Percentiles rank a stretch among this genome's conserved stretches.
phyloP scores from a whole-genome alignment of 2,888 invertebrate species.

The Caenorhabditis sp. region DNA sequence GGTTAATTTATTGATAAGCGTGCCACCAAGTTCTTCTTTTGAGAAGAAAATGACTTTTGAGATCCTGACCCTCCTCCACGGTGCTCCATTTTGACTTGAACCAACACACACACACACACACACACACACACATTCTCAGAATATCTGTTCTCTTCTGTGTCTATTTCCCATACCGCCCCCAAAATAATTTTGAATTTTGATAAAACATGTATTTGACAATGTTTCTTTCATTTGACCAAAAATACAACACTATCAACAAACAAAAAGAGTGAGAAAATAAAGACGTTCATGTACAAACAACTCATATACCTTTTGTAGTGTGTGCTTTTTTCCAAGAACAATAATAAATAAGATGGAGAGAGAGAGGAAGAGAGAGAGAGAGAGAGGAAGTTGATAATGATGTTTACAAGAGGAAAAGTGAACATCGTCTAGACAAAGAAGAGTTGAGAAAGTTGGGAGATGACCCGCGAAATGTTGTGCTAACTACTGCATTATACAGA shows the following conservation, averaged over 20 bases:
- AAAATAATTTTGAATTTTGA: too few species aligned
- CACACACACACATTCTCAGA: neutral
- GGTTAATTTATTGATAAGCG: constrained; percentile 38
- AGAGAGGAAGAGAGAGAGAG: neutral
- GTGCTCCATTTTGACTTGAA: neutral
- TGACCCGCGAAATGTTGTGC: constrained; percentile 50
- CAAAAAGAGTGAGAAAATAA: constrained; percentile 9
- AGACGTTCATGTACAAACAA: constrained; percentile 49
- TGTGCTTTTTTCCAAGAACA: neutral
- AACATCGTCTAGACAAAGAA: neutral
- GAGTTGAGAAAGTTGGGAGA: constrained; percentile 51
- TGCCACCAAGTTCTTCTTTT: constrained; percentile 25
- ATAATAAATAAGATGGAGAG: constrained; percentile 18
- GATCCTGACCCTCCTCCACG: too few species aligned
- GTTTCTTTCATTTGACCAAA: constrained; percentile 34
- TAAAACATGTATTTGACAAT: too few species aligned
- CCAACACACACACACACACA: neutral
- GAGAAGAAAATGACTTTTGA: constrained; percentile 39
- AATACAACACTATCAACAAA: constrained; percentile 56
- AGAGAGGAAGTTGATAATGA: constrained; percentile 1
- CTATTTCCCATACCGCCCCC: too few species aligned
- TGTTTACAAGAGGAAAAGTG: constrained; percentile 18
- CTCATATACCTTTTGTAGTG: constrained; percentile 6
- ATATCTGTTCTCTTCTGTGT: neutral
- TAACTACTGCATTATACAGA: constrained; percentile 36